A percentile compares a stretch with the other conserved stretches of the same genome.
phyloP scores from a whole-genome alignment of 2,797 vertebrate genomes.

The Phaenicophaeus curvirostris region DNA sequence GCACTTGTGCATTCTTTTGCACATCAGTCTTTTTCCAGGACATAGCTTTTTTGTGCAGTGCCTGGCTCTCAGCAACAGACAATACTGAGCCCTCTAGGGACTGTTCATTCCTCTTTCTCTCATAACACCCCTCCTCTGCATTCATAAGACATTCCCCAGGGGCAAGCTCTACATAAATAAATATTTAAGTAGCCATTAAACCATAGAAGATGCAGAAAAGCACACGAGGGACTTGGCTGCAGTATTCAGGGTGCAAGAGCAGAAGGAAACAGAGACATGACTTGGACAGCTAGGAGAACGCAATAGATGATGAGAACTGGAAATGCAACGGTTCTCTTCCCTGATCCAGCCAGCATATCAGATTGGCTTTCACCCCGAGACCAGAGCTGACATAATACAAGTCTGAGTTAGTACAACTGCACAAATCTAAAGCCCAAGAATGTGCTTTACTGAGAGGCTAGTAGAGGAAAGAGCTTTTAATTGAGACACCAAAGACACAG shows the following conservation, averaged over 20 bases:
- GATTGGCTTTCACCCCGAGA: neutral
- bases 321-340: neutral
- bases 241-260: neutral
- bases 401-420: neutral
- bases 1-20: neutral
- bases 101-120: neutral
- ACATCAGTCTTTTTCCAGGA: neutral
- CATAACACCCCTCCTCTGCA: neutral
- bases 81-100: neutral
- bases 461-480: neutral
- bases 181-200: conserved; percentile 43
- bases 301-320: neutral
- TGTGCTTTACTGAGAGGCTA: neutral
- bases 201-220: neutral
- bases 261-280: neutral
- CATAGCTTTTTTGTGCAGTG: neutral
- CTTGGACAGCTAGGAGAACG: neutral
- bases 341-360: neutral
- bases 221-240: neutral
- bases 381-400: neutral
- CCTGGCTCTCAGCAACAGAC: neutral
- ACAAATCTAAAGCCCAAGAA: neutral
- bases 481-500: neutral
- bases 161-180: conserved; percentile 47
- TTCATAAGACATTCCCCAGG: conserved; percentile 15